Percentiles rank a stretch among this genome's conserved stretches.
Evolutionary conservation across 2,888 invertebrate genomes (phyloP).

Genomic region (Cartodere bifasciata): DNA sequence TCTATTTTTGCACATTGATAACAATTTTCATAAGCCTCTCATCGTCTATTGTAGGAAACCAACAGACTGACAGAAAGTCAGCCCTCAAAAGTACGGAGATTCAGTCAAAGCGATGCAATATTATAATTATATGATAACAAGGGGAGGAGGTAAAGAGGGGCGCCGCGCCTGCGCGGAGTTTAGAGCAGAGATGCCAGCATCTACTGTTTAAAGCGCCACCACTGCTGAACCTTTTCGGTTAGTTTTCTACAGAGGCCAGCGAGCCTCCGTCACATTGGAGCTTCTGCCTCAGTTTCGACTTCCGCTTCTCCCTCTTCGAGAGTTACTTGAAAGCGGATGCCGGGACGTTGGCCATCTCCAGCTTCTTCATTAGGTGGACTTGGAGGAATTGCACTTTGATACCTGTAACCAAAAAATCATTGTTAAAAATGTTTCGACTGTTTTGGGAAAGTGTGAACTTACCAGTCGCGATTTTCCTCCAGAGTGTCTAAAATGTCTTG

Average conservation of each 20-base stretch:
- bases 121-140: conserved; percentile 8
- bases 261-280: conserved; percentile 89
- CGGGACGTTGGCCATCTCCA: conserved; percentile 42
- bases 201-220: conserved; percentile 73
- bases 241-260: conserved; percentile 82
- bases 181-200: conserved; percentile 25
- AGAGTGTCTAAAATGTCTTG: conserved; percentile 95
- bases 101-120: conserved; percentile 34
- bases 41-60: conserved; percentile 10
- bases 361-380: conserved; percentile 67
- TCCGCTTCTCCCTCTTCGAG: conserved; percentile 58
- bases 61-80: conserved; percentile 16
- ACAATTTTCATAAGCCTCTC: no score
- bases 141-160: conserved; percentile 23
- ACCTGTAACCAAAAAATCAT: no score
- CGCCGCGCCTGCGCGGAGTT: conserved; percentile 34
- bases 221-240: conserved; percentile 69
- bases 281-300: conserved; percentile 41
- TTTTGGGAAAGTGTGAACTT: no score
- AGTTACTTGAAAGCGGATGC: conserved; percentile 59
- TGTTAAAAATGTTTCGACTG: no score
- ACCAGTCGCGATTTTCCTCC: conserved; percentile 97
- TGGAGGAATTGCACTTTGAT: conserved; percentile 77
- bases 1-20: conserved; percentile 3
- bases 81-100: conserved; percentile 29